phyloP scores from a whole-genome alignment of 2,113 vertebrate genomes.

The Gorsachius goisagi region DNA sequence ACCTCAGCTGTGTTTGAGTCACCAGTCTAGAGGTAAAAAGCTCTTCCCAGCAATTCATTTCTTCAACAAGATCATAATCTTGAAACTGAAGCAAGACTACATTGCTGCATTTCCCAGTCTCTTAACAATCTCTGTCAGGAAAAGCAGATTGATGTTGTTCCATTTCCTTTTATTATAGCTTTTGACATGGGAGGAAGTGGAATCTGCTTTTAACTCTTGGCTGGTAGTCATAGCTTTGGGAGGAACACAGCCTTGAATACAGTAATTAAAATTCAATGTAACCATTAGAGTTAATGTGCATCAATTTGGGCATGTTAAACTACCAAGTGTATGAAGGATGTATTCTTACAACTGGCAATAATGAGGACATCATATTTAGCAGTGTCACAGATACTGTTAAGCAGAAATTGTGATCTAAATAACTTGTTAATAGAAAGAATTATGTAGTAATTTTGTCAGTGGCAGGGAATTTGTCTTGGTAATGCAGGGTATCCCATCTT shows the following conservation, averaged over 20 bases:
- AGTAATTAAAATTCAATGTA: not conserved
- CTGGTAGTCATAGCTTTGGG: not conserved
- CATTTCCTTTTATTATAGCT: constrained; percentile 43
- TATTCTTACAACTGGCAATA: not conserved
- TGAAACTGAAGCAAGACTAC: not conserved
- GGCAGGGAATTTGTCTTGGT: not conserved
- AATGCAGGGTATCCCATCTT: not conserved
- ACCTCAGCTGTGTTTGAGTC: not conserved
- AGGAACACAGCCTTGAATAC: not conserved
- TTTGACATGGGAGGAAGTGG: not conserved
- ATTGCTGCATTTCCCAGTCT: not conserved
- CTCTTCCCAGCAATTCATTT: not conserved
- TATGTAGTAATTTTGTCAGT: not conserved
- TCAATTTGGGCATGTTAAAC: not conserved
- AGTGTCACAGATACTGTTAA: not conserved
- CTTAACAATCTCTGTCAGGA: not conserved
- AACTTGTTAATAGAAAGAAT: not conserved
- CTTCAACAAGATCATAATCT: not conserved
- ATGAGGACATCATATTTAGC: not conserved
- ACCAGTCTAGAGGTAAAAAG: not conserved
- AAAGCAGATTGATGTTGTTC: not conserved
- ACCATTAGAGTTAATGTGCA: not conserved
- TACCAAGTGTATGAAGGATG: not conserved
- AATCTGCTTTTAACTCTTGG: constrained; percentile 22
- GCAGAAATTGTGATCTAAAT: not conserved